Evolutionary conservation across 1,140 invertebrate species (phyloP), one percentile per base, ranked within the genome.

Genomic region (Linepithema humile): DNA sequence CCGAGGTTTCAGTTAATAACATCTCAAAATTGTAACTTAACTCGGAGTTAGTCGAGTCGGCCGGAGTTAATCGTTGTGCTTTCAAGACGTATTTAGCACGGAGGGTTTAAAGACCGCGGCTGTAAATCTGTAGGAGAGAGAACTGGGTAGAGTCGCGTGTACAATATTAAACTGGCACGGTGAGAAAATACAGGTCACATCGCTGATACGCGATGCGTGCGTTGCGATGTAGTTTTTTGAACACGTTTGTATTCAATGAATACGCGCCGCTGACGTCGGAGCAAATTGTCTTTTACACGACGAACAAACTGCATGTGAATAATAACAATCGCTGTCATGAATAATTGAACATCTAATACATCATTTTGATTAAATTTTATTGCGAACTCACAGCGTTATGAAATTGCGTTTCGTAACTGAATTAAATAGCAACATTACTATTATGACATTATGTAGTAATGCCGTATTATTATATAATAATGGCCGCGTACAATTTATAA

Each of bases 351-450:
- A 38, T 55, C 75, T 80, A 80, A 80, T 80, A 80, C 75, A 64
- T 80, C 75, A 80, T 80, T 78, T 70, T 80, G 64, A 80, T 80
- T 80, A 80, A 80, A 80, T 80, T 80, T 80, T 48, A 70, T 80
- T 80, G 50, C 29, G 38, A 10, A 20, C 57, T 32, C 23, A 48
- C 32, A 29, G 64, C 48, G 64, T 80, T 70, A 55, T 70, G 75
- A 80, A 80, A 80, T 80, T 80, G 75, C 64, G 35, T 80, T 80
- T 70, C 48, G 75, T 80, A 69, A 80, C 64, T 80, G 75, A 80
- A 80, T 80, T 80, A 70, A 80, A 80, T 80, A 80, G 75, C 75
- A 80, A 70, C 75, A 80, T 80, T 80, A 80, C 64, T 80, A 80
- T 80, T 80, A 80, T 80, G 17, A 69, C 75, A 80, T 80, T 80